phyloP scores from a whole-genome alignment of 1,140 invertebrate genomes.

The Drosophila eugracilis region DNA sequence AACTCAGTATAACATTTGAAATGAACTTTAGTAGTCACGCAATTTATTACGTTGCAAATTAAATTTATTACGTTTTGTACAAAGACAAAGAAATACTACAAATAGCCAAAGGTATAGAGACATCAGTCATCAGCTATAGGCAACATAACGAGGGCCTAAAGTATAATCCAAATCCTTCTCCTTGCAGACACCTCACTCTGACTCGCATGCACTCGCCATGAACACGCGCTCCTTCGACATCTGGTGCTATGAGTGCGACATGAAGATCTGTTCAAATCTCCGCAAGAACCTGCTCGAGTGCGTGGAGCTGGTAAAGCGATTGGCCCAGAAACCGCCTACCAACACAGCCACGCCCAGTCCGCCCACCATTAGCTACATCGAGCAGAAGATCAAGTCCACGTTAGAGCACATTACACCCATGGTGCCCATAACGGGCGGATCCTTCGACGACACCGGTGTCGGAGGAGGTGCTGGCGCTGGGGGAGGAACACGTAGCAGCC shows the following conservation, averaged over 20 bases:
- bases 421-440: slow-evolving; percentile 45
- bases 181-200: slow-evolving; percentile 88
- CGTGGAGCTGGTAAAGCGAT: slow-evolving; percentile 88
- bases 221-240: slow-evolving; percentile 90
- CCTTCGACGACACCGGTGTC: slow-evolving; percentile 8
- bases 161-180: too few relatives aligned
- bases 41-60: not conserved
- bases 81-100: too few relatives aligned
- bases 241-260: slow-evolving; percentile 91
- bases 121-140: too few relatives aligned
- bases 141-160: too few relatives aligned
- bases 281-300: slow-evolving; percentile 88
- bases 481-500: slow-evolving; percentile 11
- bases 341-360: slow-evolving; percentile 6
- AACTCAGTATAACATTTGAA: too few relatives aligned
- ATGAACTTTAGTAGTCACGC: not conserved
- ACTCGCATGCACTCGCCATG: slow-evolving; percentile 90
- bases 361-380: slow-evolving; percentile 57
- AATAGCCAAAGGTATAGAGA: too few relatives aligned
- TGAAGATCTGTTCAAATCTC: slow-evolving; percentile 86
- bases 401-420: slow-evolving; percentile 58
- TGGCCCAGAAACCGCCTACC: slow-evolving; percentile 77
- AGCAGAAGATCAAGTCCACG: slow-evolving; percentile 59
- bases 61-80: too few relatives aligned
- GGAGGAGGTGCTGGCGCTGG: not conserved